phyloP scores from a whole-genome alignment of 2,797 vertebrate species.

The Aulostomus chinensis region DNA sequence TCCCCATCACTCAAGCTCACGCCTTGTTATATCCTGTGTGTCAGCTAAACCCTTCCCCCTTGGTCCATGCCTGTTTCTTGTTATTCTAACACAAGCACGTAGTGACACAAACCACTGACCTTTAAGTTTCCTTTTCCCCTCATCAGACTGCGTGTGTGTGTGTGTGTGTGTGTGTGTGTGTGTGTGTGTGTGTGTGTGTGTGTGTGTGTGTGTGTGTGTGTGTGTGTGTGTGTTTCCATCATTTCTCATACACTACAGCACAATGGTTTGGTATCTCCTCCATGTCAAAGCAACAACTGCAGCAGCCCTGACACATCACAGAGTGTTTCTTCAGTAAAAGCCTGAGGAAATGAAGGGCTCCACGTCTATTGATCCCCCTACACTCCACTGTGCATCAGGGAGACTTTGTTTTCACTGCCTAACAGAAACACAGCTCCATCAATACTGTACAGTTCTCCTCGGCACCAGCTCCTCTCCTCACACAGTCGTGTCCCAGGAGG shows the following conservation, averaged over 20 bases:
- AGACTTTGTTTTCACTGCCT: conserved; percentile 80
- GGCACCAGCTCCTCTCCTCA: conserved; percentile 65
- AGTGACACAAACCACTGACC: conserved; percentile 48
- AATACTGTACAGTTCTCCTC: conserved; percentile 76
- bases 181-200: background rate
- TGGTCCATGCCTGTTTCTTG: conserved; percentile 53
- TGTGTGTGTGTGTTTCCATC: conserved; percentile 24
- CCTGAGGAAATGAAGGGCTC: conserved; percentile 76
- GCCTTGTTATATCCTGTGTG: conserved; percentile 67
- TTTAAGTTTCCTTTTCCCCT: conserved; percentile 39
- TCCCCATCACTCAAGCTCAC: conserved; percentile 71
- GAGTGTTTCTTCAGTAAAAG: conserved; percentile 76
- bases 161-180: conserved; percentile 6
- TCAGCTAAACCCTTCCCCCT: conserved; percentile 66
- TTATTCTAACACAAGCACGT: conserved; percentile 57
- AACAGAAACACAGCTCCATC: conserved; percentile 80
- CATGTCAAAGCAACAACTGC: conserved; percentile 64
- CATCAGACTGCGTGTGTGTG: conserved; percentile 4
- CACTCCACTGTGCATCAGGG: conserved; percentile 77
- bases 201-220: conserved; percentile 3
- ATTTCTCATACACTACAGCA: conserved; percentile 33
- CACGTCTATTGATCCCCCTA: conserved; percentile 78
- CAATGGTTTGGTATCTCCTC: conserved; percentile 57
- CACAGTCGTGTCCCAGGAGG: conserved; percentile 74
- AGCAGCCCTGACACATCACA: conserved; percentile 75